Percentiles rank a stretch among this genome's conserved stretches.
Conservation (phyloP, 2,888 invertebrate genomes). For the Cheilosia scutellata region DNA sequence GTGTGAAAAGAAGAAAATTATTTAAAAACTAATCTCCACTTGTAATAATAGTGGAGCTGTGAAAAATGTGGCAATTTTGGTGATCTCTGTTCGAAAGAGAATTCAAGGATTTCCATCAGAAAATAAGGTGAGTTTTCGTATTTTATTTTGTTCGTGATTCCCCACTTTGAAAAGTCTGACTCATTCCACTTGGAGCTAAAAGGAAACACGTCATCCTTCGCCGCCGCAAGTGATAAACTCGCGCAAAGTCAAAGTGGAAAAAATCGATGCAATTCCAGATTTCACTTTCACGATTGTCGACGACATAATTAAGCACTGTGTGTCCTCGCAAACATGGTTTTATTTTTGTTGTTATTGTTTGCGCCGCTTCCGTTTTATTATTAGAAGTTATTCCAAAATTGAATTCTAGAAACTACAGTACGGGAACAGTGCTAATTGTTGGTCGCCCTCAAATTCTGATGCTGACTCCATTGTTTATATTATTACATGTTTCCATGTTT, state of each 20-base stretch:
- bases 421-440: neutral
- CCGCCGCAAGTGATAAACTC: slow-evolving; percentile 1
- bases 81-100: slow-evolving; percentile 13
- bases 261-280: slow-evolving; percentile 65
- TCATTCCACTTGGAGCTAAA: slow-evolving; percentile 41
- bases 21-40: slow-evolving; percentile 18
- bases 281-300: slow-evolving; percentile 57
- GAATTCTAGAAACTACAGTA: neutral
- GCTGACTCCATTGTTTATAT: slow-evolving; percentile 44
- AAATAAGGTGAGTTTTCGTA: slow-evolving; percentile 31
- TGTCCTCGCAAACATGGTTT: neutral
- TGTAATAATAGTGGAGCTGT: slow-evolving; percentile 1
- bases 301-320: neutral
- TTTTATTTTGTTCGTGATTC: neutral
- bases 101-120: slow-evolving; percentile 16
- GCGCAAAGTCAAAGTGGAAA: slow-evolving; percentile 3
- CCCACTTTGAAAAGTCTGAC: slow-evolving; percentile 46
- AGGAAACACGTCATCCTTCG: slow-evolving; percentile 71
- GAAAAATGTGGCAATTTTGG: slow-evolving; percentile 26
- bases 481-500: slow-evolving; percentile 18
- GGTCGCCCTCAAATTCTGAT: neutral
- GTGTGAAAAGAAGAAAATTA: slow-evolving; percentile 7
- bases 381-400: slow-evolving; percentile 29
- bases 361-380: neutral
- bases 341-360: slow-evolving; percentile 25